phyloP scores from a whole-genome alignment of 2,113 vertebrate genomes.

The Acrocephalus arundinaceus region DNA sequence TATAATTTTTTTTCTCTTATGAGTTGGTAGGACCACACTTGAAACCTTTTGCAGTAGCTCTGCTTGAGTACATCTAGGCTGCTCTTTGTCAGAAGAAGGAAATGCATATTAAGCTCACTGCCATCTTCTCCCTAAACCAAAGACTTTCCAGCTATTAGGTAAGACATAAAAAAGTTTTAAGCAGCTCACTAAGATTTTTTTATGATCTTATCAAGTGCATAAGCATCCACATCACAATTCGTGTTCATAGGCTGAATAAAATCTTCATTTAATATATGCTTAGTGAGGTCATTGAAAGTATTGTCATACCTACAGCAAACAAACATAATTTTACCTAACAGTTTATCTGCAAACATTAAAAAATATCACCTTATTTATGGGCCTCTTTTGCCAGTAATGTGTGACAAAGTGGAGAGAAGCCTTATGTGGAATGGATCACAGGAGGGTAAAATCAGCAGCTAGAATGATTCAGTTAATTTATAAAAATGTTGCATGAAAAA shows the following conservation, averaged over 20 bases:
- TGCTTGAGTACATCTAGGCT: not conserved
- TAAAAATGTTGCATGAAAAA: not conserved
- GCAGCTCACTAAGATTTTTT: not conserved
- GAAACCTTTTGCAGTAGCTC: not conserved
- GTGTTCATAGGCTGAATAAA: not conserved
- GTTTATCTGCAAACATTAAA: not conserved
- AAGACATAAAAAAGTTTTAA: constrained; percentile 23
- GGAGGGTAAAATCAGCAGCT: not conserved
- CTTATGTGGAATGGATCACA: not conserved
- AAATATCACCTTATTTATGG: not conserved
- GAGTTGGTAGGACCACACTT: not conserved
- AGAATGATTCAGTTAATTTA: not conserved
- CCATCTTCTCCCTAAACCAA: not conserved
- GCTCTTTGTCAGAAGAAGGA: constrained; percentile 13
- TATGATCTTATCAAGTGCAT: not conserved
- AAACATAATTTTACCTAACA: not conserved
- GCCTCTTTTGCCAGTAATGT: not conserved
- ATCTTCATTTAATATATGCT: not conserved
- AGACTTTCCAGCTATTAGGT: not conserved
- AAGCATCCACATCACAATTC: not conserved
- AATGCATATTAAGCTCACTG: not conserved
- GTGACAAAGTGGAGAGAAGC: not conserved
- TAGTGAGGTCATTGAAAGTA: not conserved
- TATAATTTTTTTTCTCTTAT: not conserved
- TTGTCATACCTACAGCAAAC: not conserved